Evolutionary conservation across 64 coral and sea anemone species (phyloP).

Genomic region (Montipora cactus): DNA sequence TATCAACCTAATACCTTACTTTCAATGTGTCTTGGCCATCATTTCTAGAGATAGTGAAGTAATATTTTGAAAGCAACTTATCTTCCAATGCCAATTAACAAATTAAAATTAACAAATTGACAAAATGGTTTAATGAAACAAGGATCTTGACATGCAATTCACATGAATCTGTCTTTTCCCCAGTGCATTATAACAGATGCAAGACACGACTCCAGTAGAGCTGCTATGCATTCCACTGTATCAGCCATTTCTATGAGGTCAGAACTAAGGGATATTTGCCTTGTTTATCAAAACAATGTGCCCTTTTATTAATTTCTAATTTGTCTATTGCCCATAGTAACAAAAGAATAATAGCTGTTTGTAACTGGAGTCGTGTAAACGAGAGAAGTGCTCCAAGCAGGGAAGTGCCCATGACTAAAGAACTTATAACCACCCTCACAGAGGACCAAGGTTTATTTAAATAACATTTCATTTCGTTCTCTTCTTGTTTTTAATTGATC

Average conservation of each 20-base stretch:
- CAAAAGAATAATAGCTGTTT: constrained; percentile 19
- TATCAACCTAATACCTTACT: too few species aligned
- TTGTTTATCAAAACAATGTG: too few species aligned
- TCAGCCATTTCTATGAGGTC: background rate
- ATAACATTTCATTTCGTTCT: too few species aligned
- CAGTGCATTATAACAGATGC: constrained; percentile 15
- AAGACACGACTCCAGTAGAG: background rate
- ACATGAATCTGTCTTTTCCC: background rate
- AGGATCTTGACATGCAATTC: background rate
- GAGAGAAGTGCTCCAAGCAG: constrained; percentile 14
- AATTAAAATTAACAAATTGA: too few species aligned
- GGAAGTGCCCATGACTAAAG: constrained; percentile 56
- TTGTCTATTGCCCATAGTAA: background rate
- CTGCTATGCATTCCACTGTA: background rate
- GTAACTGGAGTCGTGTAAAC: background rate
- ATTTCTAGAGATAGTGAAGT: too few species aligned
- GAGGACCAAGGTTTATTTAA: background rate
- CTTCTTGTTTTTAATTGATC: background rate
- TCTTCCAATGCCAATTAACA: too few species aligned
- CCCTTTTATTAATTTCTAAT: background rate
- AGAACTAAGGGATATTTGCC: background rate
- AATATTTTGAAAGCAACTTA: too few species aligned
- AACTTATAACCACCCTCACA: constrained; percentile 29
- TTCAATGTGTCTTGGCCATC: too few species aligned
- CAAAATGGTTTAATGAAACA: too few species aligned